Base-by-base conservation (phyloP, 2,797 vertebrate genomes). In the Astyanax mexicanus region DNA sequence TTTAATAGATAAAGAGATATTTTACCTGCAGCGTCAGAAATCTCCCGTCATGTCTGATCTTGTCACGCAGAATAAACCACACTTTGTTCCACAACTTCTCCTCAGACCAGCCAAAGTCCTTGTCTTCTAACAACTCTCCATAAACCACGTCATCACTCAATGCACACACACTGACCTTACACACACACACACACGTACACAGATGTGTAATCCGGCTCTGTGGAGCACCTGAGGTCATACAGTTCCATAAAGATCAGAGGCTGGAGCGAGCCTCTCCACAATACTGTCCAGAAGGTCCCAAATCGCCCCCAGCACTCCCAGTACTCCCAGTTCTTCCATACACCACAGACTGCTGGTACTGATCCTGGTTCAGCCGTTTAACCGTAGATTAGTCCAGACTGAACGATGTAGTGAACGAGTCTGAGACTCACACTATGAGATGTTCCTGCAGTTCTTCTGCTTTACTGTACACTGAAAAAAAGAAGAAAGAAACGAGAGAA, bases 101-200 rank as follows among this genome's bases (percentile, higher is more conserved):
- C 35, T 55, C 21, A 19, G 10, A 66, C 11, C n/a, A 51, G 42
- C 35, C 58, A 67, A 70, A 62, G 69, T 69, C 62, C 42, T 64
- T 6, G 29, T 45, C 52, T 60, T 75, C 67, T 64, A 79, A 72
- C 69, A 51, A 60, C 42, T 2, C 60, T 38, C 68, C 60, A 57
- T 70, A 65, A 78, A 80, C 67, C 71, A 78, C 72, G 38, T 78
- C 77, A 72, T 32, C 42, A 55, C 57, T 51, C 47, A 57, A 75
- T 69, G 45, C 40, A 35, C 32, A 19, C 35, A 57, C 25, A 35
- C n/a, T n/a, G 15, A 61, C 73, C 8, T 77, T 71, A 60, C 35
- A 51, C 58, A 54, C 23, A 49, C 51, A 37, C 37, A 40, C 25
- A 72, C 12, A 67, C 17, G 67, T n/a, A n/a, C 19, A 23, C 8